Evolutionary conservation across 2,113 vertebrate genomes (phyloP), one percentile per base, ranked within the genome.

Genomic region (Alethe castanea): DNA sequence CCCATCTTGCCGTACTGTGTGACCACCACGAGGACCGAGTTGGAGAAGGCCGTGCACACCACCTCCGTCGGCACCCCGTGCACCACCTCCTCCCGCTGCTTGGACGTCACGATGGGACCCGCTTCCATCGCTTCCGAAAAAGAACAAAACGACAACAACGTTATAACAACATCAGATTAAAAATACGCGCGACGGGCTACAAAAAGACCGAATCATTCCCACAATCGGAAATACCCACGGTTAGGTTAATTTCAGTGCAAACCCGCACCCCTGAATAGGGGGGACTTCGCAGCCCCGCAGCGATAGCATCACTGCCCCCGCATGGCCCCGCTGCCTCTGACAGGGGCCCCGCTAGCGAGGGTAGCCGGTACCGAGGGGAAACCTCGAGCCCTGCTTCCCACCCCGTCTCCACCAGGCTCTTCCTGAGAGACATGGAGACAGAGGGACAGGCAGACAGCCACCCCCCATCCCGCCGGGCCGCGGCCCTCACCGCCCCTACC

Each of bases 1-100:
- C 99, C 99, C 84, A 99, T 98, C 97, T 99, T 99, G 29, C 99
- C 99, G 2, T 98, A 99, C 97, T 99, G 99, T 2, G 99, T 99
- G 80, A 99, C 98, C 18, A 99, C 98, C 61, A 99, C 97, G 29
- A 99, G 98, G 78, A 99, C 97, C 54, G 99, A 98, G 97, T 99
- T 99, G 93, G 98, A 99, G 95, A 99, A 99, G 15, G 98, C 98
- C 0, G 99, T 99, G 97, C 99, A 99, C 64, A 99, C 98, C 91
- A 99, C 99, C 95, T 99, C 98, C 0, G 99, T 99, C 8, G 97
- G 97, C 79, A 98, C 97, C 4, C 99, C 99, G 13, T 98, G 98
- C 33, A 99, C 97, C 65, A 98, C 96, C 87, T 98, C 98, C 56
- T 98, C 95, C 1, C 95, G 96, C 97, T 99, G 98, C 92, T 92